Evolutionary conservation across 2,888 invertebrate genomes (phyloP), one percentile per base, ranked within the genome.

Genomic region (Cephus nigrinus): DNA sequence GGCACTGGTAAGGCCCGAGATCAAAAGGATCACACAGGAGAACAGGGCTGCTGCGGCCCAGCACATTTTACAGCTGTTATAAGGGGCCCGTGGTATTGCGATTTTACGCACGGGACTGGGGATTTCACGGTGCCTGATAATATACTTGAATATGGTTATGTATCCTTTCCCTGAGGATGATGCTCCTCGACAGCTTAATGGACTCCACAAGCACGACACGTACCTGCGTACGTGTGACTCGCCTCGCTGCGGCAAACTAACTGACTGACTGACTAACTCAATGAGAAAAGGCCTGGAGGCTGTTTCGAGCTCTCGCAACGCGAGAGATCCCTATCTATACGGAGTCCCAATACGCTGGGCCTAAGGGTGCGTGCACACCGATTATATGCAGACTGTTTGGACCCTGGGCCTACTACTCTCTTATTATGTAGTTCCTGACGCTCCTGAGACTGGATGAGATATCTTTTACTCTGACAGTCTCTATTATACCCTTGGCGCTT

Each of bases 211-310:
- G 86, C 81, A 79, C 30, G 71, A 33, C 31, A 71, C 71, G 71
- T 32, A 71, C 71, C 32, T 68, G 73, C 73, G 75, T 79, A 68
- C 78, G 86, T 84, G 83, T 82, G 82, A 82, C 84, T 86, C 86
- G 86, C 87, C 83, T 87, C 83, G 86, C 88, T 86, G 86, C 87
- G 86, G 87, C 89, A 84, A 86, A 88, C 87, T 88, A 86, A 88
- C 88, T 88, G 87, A 88, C 88, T 88, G 88, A 88, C 88, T 86
- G 89, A 88, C 89, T 89, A 88, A 88, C 88, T 89, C 88, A 90
- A 90, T 89, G 88, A 88, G 88, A 89, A 87, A 87, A 87, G 86
- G 86, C 83, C 82, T 77, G 81, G 82, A 80, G 78, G 81, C 78
- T 78, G 78, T 77, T 73, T 73, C 77, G 80, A 79, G 81, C 84